A percentile compares a stretch with the other conserved stretches of the same genome.
These are phyloP conservation scores for human (Homo sapiens) DNA, from an alignment of 2,113 vertebrate genomes.

Conservation along the genomic window DNA sequence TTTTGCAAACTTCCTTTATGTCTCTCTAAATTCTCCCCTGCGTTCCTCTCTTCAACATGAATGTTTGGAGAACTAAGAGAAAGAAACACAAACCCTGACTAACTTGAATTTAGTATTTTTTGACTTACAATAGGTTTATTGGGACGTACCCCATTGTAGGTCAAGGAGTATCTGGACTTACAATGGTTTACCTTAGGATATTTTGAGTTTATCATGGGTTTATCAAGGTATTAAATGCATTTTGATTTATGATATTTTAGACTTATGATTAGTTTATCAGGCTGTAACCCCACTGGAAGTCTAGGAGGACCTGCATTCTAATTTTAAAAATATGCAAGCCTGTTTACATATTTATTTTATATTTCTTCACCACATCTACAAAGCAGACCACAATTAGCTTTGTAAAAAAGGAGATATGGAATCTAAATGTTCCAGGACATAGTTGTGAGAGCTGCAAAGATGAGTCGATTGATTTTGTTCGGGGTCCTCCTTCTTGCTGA, in stretches of 20 bases:
- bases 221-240: too few species aligned
- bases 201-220: too few species aligned
- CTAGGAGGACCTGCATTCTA: too few species aligned
- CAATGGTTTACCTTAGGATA: too few species aligned
- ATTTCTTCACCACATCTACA: background rate
- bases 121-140: too few species aligned
- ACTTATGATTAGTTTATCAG: too few species aligned
- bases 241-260: too few species aligned
- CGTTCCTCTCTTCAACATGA: background rate
- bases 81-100: background rate
- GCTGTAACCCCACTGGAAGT: too few species aligned
- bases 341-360: background rate
- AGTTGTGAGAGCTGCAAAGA: background rate
- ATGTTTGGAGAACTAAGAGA: background rate
- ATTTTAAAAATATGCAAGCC: background rate
- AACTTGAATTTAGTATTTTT: too few species aligned
- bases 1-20: background rate
- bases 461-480: background rate
- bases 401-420: background rate
- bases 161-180: too few species aligned
- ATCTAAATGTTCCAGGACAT: background rate
- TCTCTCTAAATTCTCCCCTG: background rate
- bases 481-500: background rate
- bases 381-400: background rate
- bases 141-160: too few species aligned